Conservation (phyloP, 2,888 invertebrate genomes). For the Hofmannophila pseudospretella region DNA sequence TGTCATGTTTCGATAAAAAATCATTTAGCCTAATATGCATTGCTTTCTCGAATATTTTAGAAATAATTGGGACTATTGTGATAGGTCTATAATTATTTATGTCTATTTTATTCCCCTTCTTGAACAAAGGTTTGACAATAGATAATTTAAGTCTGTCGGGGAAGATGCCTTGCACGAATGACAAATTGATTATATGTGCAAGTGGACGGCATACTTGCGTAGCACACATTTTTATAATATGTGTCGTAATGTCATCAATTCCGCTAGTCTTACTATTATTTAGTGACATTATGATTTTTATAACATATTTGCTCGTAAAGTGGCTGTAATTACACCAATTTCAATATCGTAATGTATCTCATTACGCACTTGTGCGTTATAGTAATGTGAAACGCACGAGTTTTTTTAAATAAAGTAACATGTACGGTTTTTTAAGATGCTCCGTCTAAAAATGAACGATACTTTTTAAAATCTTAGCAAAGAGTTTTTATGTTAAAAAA, state of each 20-base stretch:
- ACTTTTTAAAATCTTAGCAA: too few species aligned
- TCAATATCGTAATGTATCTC: too few species aligned
- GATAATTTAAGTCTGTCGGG: neutral
- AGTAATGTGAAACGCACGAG: too few species aligned
- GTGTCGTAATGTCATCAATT: neutral
- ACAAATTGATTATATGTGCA: neutral
- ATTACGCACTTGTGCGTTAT: too few species aligned
- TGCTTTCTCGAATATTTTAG: slow-evolving; percentile 1
- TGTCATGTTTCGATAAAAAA: neutral
- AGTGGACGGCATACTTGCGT: neutral
- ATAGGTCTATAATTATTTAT: neutral
- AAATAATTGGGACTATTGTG: neutral
- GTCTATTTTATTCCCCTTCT: neutral
- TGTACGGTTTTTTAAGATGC: too few species aligned
- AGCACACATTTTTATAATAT: neutral
- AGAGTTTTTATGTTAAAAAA: too few species aligned
- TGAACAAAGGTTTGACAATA: neutral
- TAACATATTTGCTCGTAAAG: too few species aligned
- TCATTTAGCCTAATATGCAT: neutral
- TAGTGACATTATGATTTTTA: neutral
- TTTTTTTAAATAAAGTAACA: too few species aligned
- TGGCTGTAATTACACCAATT: too few species aligned
- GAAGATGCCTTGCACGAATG: neutral
- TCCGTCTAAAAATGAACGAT: too few species aligned
- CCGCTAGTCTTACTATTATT: neutral